A percentile compares a stretch with the other conserved stretches of the same genome.
These are phyloP conservation scores for Caracal caracal DNA, from an alignment of 2,113 vertebrate genomes.

Conservation along the genomic window DNA sequence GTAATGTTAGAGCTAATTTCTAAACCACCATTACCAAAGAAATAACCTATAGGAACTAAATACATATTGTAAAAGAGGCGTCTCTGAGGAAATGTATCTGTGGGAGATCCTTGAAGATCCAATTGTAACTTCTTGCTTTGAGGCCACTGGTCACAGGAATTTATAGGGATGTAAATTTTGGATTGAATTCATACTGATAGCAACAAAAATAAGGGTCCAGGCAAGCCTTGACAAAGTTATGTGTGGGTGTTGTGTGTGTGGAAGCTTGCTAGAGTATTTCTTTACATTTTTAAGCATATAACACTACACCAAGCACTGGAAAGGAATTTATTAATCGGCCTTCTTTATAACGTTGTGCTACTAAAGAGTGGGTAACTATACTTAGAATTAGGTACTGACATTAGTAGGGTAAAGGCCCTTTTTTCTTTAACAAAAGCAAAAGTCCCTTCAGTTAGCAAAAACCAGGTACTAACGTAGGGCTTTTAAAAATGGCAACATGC, in stretches of 20 bases:
- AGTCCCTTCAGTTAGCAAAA: background rate
- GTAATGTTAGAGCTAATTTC: slow-evolving; percentile 30
- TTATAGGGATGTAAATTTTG: background rate
- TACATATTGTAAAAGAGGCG: background rate
- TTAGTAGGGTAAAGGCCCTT: background rate
- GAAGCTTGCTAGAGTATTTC: background rate
- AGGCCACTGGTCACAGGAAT: background rate
- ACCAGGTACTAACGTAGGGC: background rate
- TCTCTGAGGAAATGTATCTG: background rate
- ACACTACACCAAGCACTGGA: background rate
- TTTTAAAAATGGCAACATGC: background rate
- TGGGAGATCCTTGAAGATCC: background rate
- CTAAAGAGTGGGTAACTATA: background rate
- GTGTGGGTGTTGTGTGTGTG: background rate
- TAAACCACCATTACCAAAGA: background rate
- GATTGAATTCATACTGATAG: background rate
- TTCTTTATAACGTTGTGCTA: background rate
- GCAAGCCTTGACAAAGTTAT: background rate
- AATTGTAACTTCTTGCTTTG: background rate
- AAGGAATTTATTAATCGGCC: background rate
- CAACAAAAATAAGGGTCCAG: background rate
- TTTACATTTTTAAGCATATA: background rate
- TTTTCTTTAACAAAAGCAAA: background rate
- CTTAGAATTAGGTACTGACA: background rate
- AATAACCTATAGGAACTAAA: background rate